Evolutionary conservation across 1,140 invertebrate genomes (phyloP).

Genomic region (Ceratina calcarata): DNA sequence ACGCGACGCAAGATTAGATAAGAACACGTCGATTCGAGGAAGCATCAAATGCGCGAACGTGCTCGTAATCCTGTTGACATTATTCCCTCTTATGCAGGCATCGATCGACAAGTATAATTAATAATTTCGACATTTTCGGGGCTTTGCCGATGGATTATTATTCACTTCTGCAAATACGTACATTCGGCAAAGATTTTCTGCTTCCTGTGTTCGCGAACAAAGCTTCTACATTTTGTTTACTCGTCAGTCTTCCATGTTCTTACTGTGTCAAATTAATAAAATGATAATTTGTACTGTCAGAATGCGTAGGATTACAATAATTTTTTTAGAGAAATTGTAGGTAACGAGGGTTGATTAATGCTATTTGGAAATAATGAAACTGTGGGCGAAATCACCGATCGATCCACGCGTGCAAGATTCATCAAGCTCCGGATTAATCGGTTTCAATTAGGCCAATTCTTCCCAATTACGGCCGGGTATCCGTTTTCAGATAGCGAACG

Average conservation of each 20-base stretch:
- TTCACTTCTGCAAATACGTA: not conserved
- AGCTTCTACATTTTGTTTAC: not conserved
- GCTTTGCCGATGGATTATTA: not conserved
- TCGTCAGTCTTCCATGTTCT: no score
- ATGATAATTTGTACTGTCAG: no score
- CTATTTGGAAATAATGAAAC: not conserved
- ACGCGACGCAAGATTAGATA: conserved; percentile 53
- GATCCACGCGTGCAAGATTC: conserved; percentile 46
- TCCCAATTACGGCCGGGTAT: conserved; percentile 54
- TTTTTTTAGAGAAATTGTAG: no score
- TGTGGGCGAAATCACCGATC: conserved; percentile 50
- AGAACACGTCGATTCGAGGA: conserved; percentile 30
- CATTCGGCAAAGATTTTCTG: not conserved
- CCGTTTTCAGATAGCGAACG: conserved; percentile 61
- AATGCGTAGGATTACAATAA: no score
- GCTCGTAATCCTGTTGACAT: conserved; percentile 20
- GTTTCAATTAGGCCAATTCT: conserved; percentile 58
- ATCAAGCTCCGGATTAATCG: conserved; percentile 60
- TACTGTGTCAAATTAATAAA: no score
- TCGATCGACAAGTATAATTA: not conserved
- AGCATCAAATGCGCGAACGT: conserved; percentile 18
- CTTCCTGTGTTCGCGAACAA: not conserved
- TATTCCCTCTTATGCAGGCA: not conserved
- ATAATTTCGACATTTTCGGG: conserved; percentile 21
- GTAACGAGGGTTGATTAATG: no score